Evolutionary conservation across 2,888 invertebrate species (phyloP).

Genomic region (Ophion slaviceki): DNA sequence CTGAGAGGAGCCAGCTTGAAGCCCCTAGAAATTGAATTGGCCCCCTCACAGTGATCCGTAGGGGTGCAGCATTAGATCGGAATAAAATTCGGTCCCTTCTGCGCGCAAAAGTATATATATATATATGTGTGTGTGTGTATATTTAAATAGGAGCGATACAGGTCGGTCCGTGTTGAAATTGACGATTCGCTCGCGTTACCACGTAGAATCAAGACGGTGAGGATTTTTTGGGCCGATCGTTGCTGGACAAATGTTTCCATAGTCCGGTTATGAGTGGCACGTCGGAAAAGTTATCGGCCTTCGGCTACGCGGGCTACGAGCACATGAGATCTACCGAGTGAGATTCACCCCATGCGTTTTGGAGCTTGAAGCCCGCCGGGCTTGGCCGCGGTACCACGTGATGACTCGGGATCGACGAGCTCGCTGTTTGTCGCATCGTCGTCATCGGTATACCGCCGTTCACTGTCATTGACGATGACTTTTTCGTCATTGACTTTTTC

Average conservation of each 20-base stretch:
- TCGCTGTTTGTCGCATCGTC: constrained; percentile 73
- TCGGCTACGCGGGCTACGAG: constrained; percentile 80
- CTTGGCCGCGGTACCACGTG: constrained; percentile 77
- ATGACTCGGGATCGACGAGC: constrained; percentile 69
- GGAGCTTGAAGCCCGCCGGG: constrained; percentile 75
- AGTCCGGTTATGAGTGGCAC: constrained; percentile 80
- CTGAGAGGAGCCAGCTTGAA: too few relatives aligned
- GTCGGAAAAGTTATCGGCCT: constrained; percentile 79
- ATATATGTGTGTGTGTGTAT: too few relatives aligned
- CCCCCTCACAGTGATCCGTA: too few relatives aligned
- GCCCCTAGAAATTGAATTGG: too few relatives aligned
- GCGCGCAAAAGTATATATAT: too few relatives aligned
- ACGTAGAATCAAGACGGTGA: constrained; percentile 26
- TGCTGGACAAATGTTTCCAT: constrained; percentile 78
- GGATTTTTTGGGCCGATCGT: constrained; percentile 71
- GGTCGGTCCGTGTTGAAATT: too few relatives aligned
- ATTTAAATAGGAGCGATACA: too few relatives aligned
- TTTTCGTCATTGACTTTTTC: constrained; percentile 69
- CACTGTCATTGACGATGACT: constrained; percentile 64
- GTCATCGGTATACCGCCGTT: constrained; percentile 77
- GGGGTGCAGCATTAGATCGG: too few relatives aligned
- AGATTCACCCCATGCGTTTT: constrained; percentile 80
- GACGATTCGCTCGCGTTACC: constrained; percentile 29
- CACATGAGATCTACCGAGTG: constrained; percentile 79
- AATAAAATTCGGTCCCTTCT: too few relatives aligned